Percentiles rank a stretch among this genome's conserved stretches.
Evolutionary conservation across 2,797 vertebrate species (phyloP).

Genomic region (Poecilia gillii): DNA sequence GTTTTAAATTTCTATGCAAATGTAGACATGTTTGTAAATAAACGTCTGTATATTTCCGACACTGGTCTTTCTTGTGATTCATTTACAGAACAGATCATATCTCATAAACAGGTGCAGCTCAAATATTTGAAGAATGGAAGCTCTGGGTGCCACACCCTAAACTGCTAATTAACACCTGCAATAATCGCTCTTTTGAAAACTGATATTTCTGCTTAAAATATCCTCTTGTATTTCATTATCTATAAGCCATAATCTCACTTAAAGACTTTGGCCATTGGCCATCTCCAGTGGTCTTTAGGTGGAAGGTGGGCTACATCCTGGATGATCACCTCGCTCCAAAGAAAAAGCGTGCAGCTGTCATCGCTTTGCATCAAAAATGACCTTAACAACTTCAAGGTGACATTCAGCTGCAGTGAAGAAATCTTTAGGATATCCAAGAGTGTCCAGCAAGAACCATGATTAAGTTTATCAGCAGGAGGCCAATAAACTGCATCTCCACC

Average conservation of each 20-base stretch:
- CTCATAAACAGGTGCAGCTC: not conserved
- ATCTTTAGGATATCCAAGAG: not conserved
- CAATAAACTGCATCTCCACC: not conserved
- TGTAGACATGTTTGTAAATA: conserved; percentile 78
- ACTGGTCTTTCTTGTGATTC: conserved; percentile 6
- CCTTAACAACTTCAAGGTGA: not conserved
- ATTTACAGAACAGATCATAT: not conserved
- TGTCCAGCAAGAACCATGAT: not conserved
- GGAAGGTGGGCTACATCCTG: not conserved
- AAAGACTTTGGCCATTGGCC: not conserved
- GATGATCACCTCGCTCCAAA: not conserved
- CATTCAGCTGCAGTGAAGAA: not conserved
- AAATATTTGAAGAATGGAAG: not conserved
- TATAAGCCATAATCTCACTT: not conserved
- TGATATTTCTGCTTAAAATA: too few relatives aligned
- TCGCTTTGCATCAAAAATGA: not conserved
- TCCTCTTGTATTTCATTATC: not conserved
- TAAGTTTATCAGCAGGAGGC: not conserved
- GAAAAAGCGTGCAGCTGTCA: not conserved
- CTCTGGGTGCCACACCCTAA: not conserved
- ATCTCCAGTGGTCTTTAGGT: not conserved
- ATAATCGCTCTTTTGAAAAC: too few relatives aligned
- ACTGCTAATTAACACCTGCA: not conserved
- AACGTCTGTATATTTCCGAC: conserved; percentile 72
- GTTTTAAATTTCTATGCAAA: conserved; percentile 78